phyloP scores from a whole-genome alignment of 1,140 invertebrate genomes.

The Drosophila takahashii region DNA sequence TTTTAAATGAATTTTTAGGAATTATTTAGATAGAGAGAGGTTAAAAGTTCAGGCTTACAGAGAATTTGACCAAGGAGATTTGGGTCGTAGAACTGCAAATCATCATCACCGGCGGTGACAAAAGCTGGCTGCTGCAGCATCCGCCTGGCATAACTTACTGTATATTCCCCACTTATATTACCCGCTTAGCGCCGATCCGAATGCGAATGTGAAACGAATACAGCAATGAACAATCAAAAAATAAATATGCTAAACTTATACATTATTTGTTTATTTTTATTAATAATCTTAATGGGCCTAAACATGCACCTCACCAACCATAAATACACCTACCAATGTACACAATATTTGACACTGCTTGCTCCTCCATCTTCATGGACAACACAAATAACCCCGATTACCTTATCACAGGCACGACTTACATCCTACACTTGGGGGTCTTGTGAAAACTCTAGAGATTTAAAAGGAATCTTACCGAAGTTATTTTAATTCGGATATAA shows the following conservation, averaged over 20 bases:
- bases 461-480: background rate
- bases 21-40: background rate
- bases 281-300: conserved; percentile 33
- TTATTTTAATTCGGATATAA: too few species aligned
- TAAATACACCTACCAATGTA: conserved; percentile 8
- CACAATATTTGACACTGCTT: conserved; percentile 11
- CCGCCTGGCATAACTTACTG: conserved; percentile 15
- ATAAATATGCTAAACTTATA: conserved; percentile 36
- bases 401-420: background rate
- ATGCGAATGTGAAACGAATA: conserved; percentile 47
- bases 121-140: conserved; percentile 40
- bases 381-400: background rate
- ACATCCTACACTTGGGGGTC: background rate
- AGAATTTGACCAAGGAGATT: conserved; percentile 4
- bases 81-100: background rate
- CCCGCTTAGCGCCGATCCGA: conserved; percentile 32
- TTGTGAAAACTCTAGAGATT: background rate
- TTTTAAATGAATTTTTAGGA: too few species aligned
- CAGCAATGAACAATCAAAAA: conserved; percentile 7
- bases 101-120: conserved; percentile 15
- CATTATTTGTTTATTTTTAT: conserved; percentile 46
- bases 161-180: background rate
- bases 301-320: conserved; percentile 18
- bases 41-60: background rate
- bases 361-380: conserved; percentile 11